Base-by-base conservation (phyloP, 2,888 invertebrate genomes). In the Plusia festucae region DNA sequence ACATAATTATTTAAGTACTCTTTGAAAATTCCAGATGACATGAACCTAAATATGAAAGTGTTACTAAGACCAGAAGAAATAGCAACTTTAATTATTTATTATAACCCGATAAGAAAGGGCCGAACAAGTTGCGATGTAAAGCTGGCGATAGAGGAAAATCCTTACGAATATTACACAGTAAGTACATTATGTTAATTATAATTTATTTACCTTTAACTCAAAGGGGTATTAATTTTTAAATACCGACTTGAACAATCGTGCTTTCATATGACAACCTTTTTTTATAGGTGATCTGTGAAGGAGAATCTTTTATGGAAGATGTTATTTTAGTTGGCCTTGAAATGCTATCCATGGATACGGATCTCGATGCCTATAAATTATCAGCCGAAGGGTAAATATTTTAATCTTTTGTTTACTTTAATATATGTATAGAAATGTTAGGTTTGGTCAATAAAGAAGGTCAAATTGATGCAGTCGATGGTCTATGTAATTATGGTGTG, bases 291-390 rank as follows among this genome's bases (percentile, higher is more conserved):
- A 62, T 90, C 22, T 94, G 94, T 79, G 92, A 94, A 83, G 93
- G 89, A 8, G 94, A 95, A 85, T 91, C 93, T 0, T 94, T 95
- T 73, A 91, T 93, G 88, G 95, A 94, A 84, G 94, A 95, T 73
- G 91, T 95, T 1, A 90, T 94, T 70, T 76, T 95, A 57, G 70
- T 90, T 46, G 93, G 93, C 1, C 83, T 95, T 24, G 91, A 93
- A 80, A 93, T 95, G 94, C 88, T 95, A 15, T 85, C 94, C 13
- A 91, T 94, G 92, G 93, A 93, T 24, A 77, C 82, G 11, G 93
- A 94, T 78, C 77, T 93, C 27, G 90, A 92, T 7, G 70, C 79
- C 6, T 90, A 86, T 70, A 90, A 88, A 68, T 53, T 71, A 32
- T 83, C 84, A 34, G 68, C 62, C 9, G 91, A 88, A 9, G 88